A percentile compares a stretch with the other conserved stretches of the same genome.
Conservation (phyloP, 1,140 invertebrate species). For the Hyphantria cunea region DNA sequence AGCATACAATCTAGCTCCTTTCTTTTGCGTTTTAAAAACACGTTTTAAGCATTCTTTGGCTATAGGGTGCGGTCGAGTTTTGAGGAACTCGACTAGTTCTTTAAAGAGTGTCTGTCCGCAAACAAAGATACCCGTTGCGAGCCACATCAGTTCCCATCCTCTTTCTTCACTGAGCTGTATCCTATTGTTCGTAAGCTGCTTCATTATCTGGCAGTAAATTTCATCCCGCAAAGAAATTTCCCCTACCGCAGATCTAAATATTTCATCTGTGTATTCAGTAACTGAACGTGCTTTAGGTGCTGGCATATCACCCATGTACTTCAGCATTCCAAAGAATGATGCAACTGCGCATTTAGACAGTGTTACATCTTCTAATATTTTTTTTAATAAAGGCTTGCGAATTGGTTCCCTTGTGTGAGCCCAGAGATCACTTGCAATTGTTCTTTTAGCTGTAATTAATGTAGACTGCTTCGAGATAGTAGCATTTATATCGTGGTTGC, state of each 20-base stretch:
- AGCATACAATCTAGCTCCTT: constrained; percentile 92
- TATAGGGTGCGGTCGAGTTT: constrained; percentile 89
- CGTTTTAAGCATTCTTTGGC: constrained; percentile 92
- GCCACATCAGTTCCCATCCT: constrained; percentile 97
- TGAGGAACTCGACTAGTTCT: constrained; percentile 88
- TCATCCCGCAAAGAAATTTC: constrained; percentile 93
- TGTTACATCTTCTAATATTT: constrained; percentile 89
- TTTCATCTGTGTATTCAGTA: constrained; percentile 93
- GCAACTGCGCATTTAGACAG: constrained; percentile 88
- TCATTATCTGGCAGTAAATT: constrained; percentile 96
- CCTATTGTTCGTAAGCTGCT: constrained; percentile 95
- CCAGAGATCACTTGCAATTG: constrained; percentile 88
- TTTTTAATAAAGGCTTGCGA: constrained; percentile 92
- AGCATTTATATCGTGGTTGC: constrained; percentile 67
- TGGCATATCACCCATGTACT: constrained; percentile 97
- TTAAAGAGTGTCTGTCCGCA: constrained; percentile 84
- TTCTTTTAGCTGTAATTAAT: constrained; percentile 84
- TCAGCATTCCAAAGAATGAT: constrained; percentile 92
- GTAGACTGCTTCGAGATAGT: constrained; percentile 85
- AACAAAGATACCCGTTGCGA: constrained; percentile 93
- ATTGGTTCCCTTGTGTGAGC: constrained; percentile 92
- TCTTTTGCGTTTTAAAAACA: constrained; percentile 90
- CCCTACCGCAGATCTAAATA: constrained; percentile 91
- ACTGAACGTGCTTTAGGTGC: constrained; percentile 86
- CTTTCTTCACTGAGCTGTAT: constrained; percentile 92